A percentile compares a stretch with the other conserved stretches of the same genome.
Conservation (phyloP, 2,113 vertebrate species). For the Dicerorhinus sumatrensis region DNA sequence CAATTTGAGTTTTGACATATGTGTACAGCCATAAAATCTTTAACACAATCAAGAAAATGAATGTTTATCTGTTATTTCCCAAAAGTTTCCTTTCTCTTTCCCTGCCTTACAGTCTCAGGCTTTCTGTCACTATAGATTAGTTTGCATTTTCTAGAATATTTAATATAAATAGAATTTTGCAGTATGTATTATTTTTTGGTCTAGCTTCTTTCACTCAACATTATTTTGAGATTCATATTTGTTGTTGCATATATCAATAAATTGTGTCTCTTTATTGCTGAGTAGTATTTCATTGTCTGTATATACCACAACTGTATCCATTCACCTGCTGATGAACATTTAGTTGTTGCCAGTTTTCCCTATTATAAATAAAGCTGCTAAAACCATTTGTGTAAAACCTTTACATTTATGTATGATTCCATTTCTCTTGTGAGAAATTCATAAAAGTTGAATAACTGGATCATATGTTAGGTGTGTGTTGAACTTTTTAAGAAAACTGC, state of each 20-base stretch:
- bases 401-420: neutral
- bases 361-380: neutral
- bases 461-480: neutral
- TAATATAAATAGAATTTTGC: neutral
- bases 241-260: neutral
- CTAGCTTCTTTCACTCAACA: neutral
- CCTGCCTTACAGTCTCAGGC: neutral
- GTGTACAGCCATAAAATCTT: neutral
- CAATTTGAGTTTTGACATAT: neutral
- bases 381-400: neutral
- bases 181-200: neutral
- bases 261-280: neutral
- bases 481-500: neutral
- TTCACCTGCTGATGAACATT: neutral
- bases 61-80: neutral
- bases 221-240: neutral
- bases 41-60: neutral
- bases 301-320: neutral
- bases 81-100: neutral
- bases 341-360: neutral
- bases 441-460: neutral
- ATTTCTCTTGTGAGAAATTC: neutral
- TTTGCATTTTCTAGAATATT: neutral
- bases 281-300: neutral
- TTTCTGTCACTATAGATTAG: neutral